Percentiles rank a stretch among this genome's conserved stretches.
These are phyloP conservation scores for Zingel zingel DNA, from an alignment of 2,113 vertebrate genomes.

Conservation along the genomic window DNA sequence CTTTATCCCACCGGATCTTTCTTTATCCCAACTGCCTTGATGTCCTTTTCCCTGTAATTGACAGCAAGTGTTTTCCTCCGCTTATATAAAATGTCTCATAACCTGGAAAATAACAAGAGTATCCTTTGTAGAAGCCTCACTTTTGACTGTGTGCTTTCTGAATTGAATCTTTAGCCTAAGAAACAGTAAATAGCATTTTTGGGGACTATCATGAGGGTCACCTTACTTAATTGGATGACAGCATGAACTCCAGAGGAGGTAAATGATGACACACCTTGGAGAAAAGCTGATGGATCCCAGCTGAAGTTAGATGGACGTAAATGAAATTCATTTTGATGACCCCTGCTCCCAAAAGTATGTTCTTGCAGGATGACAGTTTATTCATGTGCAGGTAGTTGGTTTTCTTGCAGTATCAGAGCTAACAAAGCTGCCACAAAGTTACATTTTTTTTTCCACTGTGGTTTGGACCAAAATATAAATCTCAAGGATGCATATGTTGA, in stretches of 20 bases:
- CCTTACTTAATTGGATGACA: constrained; percentile 32
- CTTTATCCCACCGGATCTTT: constrained; percentile 16
- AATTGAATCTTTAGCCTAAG: constrained; percentile 11
- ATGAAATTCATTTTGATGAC: constrained; percentile 44
- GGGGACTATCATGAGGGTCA: constrained; percentile 19
- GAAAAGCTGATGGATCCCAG: constrained; percentile 31
- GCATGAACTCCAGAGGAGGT: constrained; percentile 23
- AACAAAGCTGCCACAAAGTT: not conserved
- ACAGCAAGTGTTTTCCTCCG: constrained; percentile 30
- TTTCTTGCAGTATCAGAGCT: not conserved
- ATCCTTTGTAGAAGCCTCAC: constrained; percentile 12
- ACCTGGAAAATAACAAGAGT: constrained; percentile 23
- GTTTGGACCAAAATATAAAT: not conserved
- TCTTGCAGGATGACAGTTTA: constrained; percentile 28
- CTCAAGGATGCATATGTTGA: not conserved
- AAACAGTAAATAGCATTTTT: constrained; percentile 1
- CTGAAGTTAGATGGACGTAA: constrained; percentile 51
- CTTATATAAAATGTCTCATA: constrained; percentile 22
- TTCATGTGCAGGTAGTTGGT: constrained; percentile 11
- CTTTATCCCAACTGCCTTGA: constrained; percentile 17
- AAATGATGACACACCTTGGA: constrained; percentile 3
- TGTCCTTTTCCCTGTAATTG: constrained; percentile 44
- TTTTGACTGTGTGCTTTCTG: not conserved
- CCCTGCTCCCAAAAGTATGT: constrained; percentile 17
- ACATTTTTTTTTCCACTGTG: not conserved